Base-by-base conservation (phyloP, 92 coral and sea anemone genomes). In the Anthopleura xanthogrammica region DNA sequence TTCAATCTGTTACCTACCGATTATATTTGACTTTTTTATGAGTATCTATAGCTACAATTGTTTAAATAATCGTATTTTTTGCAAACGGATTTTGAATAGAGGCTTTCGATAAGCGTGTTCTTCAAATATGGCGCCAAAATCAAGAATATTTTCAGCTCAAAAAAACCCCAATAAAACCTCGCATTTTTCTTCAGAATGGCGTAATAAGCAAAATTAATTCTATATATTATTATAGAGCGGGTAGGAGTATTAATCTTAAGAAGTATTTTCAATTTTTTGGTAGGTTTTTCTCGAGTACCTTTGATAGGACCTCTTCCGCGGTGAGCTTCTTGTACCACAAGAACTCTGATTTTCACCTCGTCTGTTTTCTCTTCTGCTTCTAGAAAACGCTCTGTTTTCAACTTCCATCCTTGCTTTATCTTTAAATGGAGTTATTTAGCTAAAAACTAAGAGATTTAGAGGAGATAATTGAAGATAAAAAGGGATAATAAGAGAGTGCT, bases 301-400 rank as follows among this genome's bases (percentile, higher is more conserved):
- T 48, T 85, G 88, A 66, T 85, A 85, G 14, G 88, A 62, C 19
- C 88, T 83, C 83, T 85, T 85, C 41, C 86, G 56, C 36, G 86
- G 86, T 20, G 88, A 85, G 83, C 40, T 70, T 71, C 76, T 65
- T 82, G 78, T 72, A 8, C 68, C 14, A 5, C 54, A 39, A 6
- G 77, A 70, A 52, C 71, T 64, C 62, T 42, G 75, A 17, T 12
- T 24, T 85, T 78, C 52, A 46, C 29, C 71, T 48, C 83, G 70
- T 12, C 48, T 39, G 9, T 39, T 66, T 24, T 73, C 72, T 14
- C 40, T 78, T 85, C 62, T 85, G 81, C 83, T 71, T 14, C 88
- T 77, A 22, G 79, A 79, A 79, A 60, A 12, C 40, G 48, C 42
- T 46, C 83, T 85, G 52, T 72, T 85, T 17, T 78, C 77, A 7